Evolutionary conservation across 2,797 vertebrate species (phyloP).

Genomic region (Gymnodraco acuticeps): DNA sequence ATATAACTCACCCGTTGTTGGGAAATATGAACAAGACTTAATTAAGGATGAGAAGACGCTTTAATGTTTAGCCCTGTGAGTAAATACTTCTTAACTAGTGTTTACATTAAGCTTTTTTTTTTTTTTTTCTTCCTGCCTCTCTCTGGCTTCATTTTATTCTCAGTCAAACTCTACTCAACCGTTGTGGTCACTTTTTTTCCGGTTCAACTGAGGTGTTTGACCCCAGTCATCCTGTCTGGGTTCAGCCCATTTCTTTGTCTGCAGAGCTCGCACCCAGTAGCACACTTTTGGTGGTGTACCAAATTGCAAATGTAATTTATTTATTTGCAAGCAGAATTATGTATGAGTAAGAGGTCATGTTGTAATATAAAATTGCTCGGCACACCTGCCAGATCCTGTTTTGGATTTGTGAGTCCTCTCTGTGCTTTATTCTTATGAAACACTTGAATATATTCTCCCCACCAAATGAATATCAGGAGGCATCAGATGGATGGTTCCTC

Average conservation of each 20-base stretch:
- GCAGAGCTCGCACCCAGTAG: conserved; percentile 49
- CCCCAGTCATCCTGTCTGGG: conserved; percentile 44
- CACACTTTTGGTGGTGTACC: conserved; percentile 59
- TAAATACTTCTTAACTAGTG: conserved; percentile 68
- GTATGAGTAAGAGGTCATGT: conserved; percentile 63
- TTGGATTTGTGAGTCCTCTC: conserved; percentile 59
- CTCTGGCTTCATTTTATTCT: conserved; percentile 57
- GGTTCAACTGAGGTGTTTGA: conserved; percentile 69
- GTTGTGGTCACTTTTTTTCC: conserved; percentile 62
- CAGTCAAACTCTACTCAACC: conserved; percentile 49
- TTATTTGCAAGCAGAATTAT: conserved; percentile 62
- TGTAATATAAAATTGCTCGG: conserved; percentile 68
- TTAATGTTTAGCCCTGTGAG: conserved; percentile 70
- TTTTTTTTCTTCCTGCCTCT: conserved; percentile 45
- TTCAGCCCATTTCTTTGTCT: conserved; percentile 44
- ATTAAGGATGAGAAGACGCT: conserved; percentile 67
- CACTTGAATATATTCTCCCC: conserved; percentile 53
- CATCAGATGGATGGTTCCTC: conserved; percentile 66
- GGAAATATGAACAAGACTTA: conserved; percentile 69
- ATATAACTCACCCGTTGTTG: conserved; percentile 50
- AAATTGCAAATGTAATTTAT: conserved; percentile 76
- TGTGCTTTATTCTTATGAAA: conserved; percentile 52
- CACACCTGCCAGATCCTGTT: conserved; percentile 56
- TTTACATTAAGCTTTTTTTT: conserved; percentile 63
- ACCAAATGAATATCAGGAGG: conserved; percentile 61